Evolutionary conservation across 2,888 invertebrate genomes (phyloP).

Genomic region (Oligia fasciuncula): DNA sequence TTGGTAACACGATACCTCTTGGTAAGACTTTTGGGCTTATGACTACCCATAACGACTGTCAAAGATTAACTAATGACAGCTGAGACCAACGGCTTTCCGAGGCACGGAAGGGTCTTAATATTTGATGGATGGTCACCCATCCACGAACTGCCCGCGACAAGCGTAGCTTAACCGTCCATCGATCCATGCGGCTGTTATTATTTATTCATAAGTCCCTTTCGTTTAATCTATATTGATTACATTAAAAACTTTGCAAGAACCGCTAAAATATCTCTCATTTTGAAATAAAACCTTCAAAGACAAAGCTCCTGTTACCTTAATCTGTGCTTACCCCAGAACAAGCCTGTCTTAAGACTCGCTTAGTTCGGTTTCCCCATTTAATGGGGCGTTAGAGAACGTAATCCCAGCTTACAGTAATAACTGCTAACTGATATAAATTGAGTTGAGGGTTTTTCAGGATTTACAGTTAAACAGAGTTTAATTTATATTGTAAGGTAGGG

Average conservation of each 20-base stretch:
- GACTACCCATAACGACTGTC: background rate
- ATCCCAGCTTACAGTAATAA: constrained; percentile 65
- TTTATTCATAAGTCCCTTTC: too few relatives aligned
- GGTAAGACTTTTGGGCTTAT: background rate
- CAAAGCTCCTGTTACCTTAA: constrained; percentile 45
- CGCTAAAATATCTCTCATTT: background rate
- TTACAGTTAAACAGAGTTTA: constrained; percentile 49
- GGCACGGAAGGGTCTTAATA: background rate
- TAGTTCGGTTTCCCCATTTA: constrained; percentile 51
- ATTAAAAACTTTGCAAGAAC: background rate
- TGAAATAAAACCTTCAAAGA: constrained; percentile 6
- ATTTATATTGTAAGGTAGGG: constrained; percentile 33
- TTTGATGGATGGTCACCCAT: background rate
- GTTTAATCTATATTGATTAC: background rate
- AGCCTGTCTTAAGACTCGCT: constrained; percentile 45
- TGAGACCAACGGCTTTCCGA: background rate
- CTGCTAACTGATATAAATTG: constrained; percentile 67
- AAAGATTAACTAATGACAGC: background rate
- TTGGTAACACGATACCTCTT: background rate
- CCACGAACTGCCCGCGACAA: too few relatives aligned
- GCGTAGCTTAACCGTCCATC: background rate
- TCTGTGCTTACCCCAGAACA: constrained; percentile 55
- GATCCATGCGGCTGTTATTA: background rate
- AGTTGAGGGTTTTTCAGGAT: constrained; percentile 47
- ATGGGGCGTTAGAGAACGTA: constrained; percentile 54